These are phyloP conservation scores for Coleophora deauratella DNA, from an alignment of 2,888 invertebrate species.

Conservation along the genomic window DNA sequence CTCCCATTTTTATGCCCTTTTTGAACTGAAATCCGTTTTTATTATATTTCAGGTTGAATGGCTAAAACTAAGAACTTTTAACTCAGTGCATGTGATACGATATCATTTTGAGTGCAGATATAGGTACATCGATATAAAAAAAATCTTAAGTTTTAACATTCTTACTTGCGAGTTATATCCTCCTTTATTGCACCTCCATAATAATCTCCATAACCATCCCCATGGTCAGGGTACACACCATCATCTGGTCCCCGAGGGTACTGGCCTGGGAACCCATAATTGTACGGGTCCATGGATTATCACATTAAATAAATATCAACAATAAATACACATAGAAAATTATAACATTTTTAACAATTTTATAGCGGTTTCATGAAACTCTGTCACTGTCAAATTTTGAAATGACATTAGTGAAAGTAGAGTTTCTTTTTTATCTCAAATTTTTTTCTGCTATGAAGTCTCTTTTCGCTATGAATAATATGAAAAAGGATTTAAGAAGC, in stretches of 20 bases:
- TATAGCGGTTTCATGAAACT: conserved; percentile 21
- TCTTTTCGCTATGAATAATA: too few relatives aligned
- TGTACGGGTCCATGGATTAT: conserved; percentile 48
- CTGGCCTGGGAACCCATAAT: conserved; percentile 37
- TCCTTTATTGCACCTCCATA: conserved; percentile 40
- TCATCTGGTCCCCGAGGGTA: conserved; percentile 31
- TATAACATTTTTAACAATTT: conserved; percentile 6
- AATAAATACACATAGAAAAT: conserved; percentile 5
- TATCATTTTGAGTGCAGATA: too few relatives aligned
- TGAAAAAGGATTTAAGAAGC: too few relatives aligned
- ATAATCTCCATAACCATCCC: conserved; percentile 56
- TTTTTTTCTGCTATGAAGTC: too few relatives aligned
- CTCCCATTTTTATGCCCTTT: too few relatives aligned
- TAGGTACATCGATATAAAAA: too few relatives aligned
- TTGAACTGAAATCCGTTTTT: too few relatives aligned
- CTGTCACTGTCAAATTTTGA: conserved; percentile 40
- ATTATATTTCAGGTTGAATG: too few relatives aligned
- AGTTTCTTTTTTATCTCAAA: too few relatives aligned
- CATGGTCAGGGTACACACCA: conserved; percentile 48
- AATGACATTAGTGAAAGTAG: not conserved
- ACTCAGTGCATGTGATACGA: too few relatives aligned
- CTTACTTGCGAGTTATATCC: conserved; percentile 28
- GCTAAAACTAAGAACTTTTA: too few relatives aligned
- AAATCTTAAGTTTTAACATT: too few relatives aligned
- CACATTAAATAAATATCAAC: conserved; percentile 17